phyloP scores from a whole-genome alignment of 2,888 invertebrate species.

The Amiota minor region DNA sequence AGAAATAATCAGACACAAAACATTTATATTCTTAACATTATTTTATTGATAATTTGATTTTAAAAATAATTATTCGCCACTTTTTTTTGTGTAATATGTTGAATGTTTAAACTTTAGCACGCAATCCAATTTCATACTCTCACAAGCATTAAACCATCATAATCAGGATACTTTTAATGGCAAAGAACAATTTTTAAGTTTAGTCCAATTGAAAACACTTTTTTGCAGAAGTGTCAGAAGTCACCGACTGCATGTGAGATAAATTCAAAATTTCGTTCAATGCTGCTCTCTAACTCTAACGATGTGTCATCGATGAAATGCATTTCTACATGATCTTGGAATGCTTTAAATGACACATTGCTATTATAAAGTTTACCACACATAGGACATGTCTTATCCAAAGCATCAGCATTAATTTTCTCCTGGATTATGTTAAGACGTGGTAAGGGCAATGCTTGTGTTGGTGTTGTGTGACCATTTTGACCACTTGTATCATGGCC shows the following conservation, averaged over 20 bases:
- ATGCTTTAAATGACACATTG: slow-evolving; percentile 77
- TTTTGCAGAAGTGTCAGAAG: slow-evolving; percentile 62
- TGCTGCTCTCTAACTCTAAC: slow-evolving; percentile 74
- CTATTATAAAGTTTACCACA: slow-evolving; percentile 80
- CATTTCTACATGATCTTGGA: slow-evolving; percentile 84
- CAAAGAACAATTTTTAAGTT: too few species aligned
- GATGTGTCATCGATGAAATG: slow-evolving; percentile 80
- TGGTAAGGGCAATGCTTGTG: slow-evolving; percentile 33
- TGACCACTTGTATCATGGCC: slow-evolving; percentile 31
- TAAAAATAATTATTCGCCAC: too few species aligned
- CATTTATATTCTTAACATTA: too few species aligned
- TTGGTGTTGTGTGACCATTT: slow-evolving; percentile 21
- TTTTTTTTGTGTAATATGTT: too few species aligned
- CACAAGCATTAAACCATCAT: background rate
- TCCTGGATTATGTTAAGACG: slow-evolving; percentile 70
- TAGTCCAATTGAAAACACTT: too few species aligned
- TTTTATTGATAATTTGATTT: too few species aligned
- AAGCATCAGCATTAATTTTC: slow-evolving; percentile 65
- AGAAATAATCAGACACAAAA: too few species aligned
- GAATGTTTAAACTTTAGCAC: slow-evolving; percentile 8
- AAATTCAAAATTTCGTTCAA: slow-evolving; percentile 76
- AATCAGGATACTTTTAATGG: slow-evolving; percentile 29
- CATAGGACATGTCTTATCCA: slow-evolving; percentile 82
- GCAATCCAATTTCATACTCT: background rate
- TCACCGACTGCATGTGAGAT: slow-evolving; percentile 72